These are phyloP conservation scores for Zeus faber DNA, from an alignment of 2,113 vertebrate genomes.

Conservation along the genomic window DNA sequence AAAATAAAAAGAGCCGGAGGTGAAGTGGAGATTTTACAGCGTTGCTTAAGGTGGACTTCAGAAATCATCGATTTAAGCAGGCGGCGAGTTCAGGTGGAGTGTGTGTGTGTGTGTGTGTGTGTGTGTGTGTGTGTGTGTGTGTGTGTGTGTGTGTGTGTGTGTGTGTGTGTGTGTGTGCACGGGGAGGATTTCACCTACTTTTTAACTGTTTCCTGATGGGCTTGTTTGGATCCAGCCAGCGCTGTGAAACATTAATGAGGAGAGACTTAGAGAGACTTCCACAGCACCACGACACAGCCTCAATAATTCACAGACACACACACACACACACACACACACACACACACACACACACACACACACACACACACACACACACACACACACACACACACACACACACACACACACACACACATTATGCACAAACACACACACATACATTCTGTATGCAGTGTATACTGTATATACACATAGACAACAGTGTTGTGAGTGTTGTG, in stretches of 20 bases:
- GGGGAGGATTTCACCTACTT: slow-evolving; percentile 80
- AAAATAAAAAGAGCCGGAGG: background rate
- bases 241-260: slow-evolving; percentile 80
- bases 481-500: too few species aligned
- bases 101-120: too few species aligned
- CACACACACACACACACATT: slow-evolving; percentile 1
- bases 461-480: too few species aligned
- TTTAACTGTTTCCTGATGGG: slow-evolving; percentile 98
- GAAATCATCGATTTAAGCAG: too few species aligned
- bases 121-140: too few species aligned
- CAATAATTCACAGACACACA: slow-evolving; percentile 51
- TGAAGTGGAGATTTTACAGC: slow-evolving; percentile 15
- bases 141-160: too few species aligned
- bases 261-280: slow-evolving; percentile 59
- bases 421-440: background rate
- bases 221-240: slow-evolving; percentile 98
- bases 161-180: too few species aligned
- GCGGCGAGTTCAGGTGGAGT: too few species aligned
- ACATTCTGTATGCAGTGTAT: too few species aligned
- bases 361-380: background rate
- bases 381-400: background rate
- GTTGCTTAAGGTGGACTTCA: slow-evolving; percentile 19
- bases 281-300: slow-evolving; percentile 38
- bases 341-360: background rate
- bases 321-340: slow-evolving; percentile 23